These are phyloP conservation scores for Thymelicus sylvestris DNA, from an alignment of 2,888 invertebrate genomes.

Conservation along the genomic window DNA sequence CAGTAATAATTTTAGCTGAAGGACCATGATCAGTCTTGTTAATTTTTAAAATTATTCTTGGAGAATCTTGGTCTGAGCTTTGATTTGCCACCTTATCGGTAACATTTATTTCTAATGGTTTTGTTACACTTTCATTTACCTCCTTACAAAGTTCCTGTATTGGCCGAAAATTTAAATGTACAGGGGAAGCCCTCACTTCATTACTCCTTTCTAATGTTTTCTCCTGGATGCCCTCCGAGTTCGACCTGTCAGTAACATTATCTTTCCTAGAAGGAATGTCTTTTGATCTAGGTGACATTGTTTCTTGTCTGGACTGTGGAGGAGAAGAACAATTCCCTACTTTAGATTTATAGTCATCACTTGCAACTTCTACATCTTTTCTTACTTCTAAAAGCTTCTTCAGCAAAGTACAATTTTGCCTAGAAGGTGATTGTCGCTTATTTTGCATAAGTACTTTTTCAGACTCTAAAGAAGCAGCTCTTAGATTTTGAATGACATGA, in stretches of 20 bases:
- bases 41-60: conserved; percentile 87
- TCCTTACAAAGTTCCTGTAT: conserved; percentile 61
- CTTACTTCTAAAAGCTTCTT: conserved; percentile 75
- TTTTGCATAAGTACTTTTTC: conserved; percentile 30
- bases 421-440: conserved; percentile 52
- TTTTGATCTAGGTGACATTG: conserved; percentile 38
- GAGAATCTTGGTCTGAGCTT: conserved; percentile 80
- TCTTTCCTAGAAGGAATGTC: conserved; percentile 50
- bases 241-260: conserved; percentile 32
- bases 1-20: conserved; percentile 79
- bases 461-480: conserved; percentile 44
- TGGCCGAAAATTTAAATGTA: conserved; percentile 49
- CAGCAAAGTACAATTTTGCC: conserved; percentile 74
- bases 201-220: conserved; percentile 52
- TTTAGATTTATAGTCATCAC: conserved; percentile 40
- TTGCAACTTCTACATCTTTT: conserved; percentile 50
- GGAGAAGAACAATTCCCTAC: conserved; percentile 40
- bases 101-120: conserved; percentile 79
- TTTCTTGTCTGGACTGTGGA: conserved; percentile 35
- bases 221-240: conserved; percentile 48
- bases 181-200: conserved; percentile 45
- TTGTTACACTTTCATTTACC: conserved; percentile 64
- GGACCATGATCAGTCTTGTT: conserved; percentile 85
- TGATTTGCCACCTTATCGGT: conserved; percentile 68
- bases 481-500: conserved; percentile 42